Conservation (phyloP, 2,797 vertebrate species). For the Sebastes kiyomatsui region DNA sequence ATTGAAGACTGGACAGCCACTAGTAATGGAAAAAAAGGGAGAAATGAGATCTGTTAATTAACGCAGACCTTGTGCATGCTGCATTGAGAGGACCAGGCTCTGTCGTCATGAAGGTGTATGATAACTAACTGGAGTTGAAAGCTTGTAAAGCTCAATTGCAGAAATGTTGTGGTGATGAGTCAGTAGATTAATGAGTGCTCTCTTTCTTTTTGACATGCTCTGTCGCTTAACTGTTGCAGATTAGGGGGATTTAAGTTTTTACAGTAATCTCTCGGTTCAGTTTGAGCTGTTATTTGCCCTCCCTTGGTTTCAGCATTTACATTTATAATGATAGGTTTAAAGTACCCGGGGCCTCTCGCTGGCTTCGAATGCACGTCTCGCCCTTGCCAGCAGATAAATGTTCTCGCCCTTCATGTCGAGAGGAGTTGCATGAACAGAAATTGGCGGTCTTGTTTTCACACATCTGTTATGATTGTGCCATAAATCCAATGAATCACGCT, state of each 20-base stretch:
- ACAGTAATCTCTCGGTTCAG: constrained; percentile 29
- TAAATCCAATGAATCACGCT: constrained; percentile 23
- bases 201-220: constrained; percentile 5
- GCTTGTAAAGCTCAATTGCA: constrained; percentile 10
- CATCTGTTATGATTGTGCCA: constrained; percentile 50
- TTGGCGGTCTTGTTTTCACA: constrained; percentile 36
- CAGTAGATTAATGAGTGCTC: constrained; percentile 22
- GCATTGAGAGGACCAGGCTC: constrained; percentile 7
- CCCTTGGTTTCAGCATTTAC: constrained; percentile 36
- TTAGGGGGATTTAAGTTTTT: not conserved
- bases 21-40: not conserved
- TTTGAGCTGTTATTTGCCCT: not conserved
- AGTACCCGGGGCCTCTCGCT: not conserved
- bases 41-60: constrained; percentile 47
- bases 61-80: not conserved
- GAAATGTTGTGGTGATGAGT: constrained; percentile 54
- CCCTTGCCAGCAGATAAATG: constrained; percentile 24
- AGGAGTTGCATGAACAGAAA: constrained; percentile 4
- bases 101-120: constrained; percentile 22
- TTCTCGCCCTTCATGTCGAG: constrained; percentile 13
- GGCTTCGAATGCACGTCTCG: not conserved
- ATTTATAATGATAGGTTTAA: constrained; percentile 38
- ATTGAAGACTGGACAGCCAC: constrained; percentile 31
- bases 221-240: constrained; percentile 11
- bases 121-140: constrained; percentile 29